A percentile compares a stretch with the other conserved stretches of the same genome.
Evolutionary conservation across 2,113 vertebrate species (phyloP).

Genomic region (Melanotaenia duboulayi): DNA sequence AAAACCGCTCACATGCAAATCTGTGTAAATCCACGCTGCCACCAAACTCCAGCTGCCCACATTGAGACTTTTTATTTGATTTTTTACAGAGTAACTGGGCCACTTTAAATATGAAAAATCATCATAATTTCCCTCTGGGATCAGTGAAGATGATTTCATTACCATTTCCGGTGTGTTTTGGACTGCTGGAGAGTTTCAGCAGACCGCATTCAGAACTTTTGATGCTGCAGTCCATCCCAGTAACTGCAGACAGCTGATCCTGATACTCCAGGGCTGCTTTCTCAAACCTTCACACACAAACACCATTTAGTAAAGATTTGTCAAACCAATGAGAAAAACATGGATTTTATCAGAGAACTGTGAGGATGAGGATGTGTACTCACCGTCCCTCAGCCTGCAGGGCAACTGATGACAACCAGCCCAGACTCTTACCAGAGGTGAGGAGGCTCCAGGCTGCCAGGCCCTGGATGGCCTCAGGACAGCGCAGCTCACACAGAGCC

Average conservation of each 20-base stretch:
- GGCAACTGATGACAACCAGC: slow-evolving; percentile 93
- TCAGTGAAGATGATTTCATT: slow-evolving; percentile 20
- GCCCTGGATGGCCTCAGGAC: slow-evolving; percentile 97
- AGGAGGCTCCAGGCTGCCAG: slow-evolving; percentile 91
- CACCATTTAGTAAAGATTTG: not conserved
- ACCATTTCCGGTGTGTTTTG: slow-evolving; percentile 93
- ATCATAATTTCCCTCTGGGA: no score
- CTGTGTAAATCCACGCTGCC: no score
- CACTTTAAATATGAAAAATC: not conserved
- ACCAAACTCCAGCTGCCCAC: no score
- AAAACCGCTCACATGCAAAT: no score
- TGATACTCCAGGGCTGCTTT: slow-evolving; percentile 95
- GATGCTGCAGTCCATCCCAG: slow-evolving; percentile 92
- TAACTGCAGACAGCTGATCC: slow-evolving; percentile 93
- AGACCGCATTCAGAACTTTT: slow-evolving; percentile 88
- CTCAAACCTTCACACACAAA: slow-evolving; percentile 88
- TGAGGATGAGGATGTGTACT: slow-evolving; percentile 45
- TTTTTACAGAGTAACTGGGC: not conserved
- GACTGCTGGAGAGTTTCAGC: slow-evolving; percentile 90
- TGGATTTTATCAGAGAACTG: not conserved
- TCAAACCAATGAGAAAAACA: not conserved
- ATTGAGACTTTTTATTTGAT: no score
- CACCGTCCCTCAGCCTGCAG: slow-evolving; percentile 96
- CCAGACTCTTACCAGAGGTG: slow-evolving; percentile 88
- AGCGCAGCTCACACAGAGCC: slow-evolving; percentile 94